Evolutionary conservation across 2,888 invertebrate species (phyloP), one percentile per base, ranked within the genome.

Genomic region (Pterostichus madidus): DNA sequence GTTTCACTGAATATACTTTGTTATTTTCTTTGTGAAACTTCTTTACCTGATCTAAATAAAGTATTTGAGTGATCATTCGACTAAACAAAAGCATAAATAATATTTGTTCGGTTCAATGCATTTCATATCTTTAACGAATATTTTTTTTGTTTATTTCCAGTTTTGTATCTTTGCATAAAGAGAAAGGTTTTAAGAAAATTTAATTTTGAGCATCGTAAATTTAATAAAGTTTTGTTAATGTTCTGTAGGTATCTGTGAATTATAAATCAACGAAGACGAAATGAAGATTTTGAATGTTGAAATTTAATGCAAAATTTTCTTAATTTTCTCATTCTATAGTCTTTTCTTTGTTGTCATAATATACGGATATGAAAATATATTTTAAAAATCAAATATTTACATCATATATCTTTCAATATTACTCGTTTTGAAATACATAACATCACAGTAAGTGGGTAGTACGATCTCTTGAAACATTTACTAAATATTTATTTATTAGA

Each of bases 11-110:
- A 64, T 64, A 35, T 64, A 64, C 64, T 64, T 64, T 64, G 64
- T 64, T 64, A 64, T 64, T 64, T 64, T 64, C 64, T 64, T 64
- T 64, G 64, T 35, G 17, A 64, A 64, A 64, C 64, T 64, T 64
- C 64, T 64, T 64, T 64, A 5, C 35, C 64, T 35, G 64, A 64
- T 64, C 35, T 64, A 64, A 64, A 64, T 64, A 64, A 35, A 64
- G 32, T 13, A 64, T 64, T 59, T 64, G 64, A 64, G 35, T 64
- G 64, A 64, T 64, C 64, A 31, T 35, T 35, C 35, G 6, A 5
- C 35, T 64, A 64, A 64, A 64, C 64, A 64, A 35, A 64, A 32
- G 13, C 31, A 17, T 64, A 64, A 64, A 64, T 64, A 64, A 64
- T 64, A 64, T 64, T 64, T 64, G 35, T 32, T 64, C 64, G n/a